phyloP scores from a whole-genome alignment of 1,140 invertebrate genomes.

The Charaxes varanes region DNA sequence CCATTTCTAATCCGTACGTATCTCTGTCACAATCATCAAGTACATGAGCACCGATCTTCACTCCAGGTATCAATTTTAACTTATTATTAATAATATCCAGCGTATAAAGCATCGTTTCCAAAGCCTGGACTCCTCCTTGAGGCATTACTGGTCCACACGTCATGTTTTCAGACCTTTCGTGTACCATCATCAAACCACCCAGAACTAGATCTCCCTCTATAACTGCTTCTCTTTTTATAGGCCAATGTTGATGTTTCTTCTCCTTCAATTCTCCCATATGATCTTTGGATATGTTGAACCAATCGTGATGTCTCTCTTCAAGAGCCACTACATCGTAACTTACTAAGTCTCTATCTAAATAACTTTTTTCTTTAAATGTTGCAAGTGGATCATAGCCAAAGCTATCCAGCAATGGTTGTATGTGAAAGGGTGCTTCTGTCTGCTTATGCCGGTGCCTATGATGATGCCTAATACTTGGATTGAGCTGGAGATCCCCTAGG shows the following conservation, averaged over 20 bases:
- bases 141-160: slow-evolving; percentile 92
- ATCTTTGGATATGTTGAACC: slow-evolving; percentile 48
- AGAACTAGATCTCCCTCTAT: slow-evolving; percentile 90
- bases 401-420: slow-evolving; percentile 14
- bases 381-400: slow-evolving; percentile 20
- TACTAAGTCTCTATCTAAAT: slow-evolving; percentile 20
- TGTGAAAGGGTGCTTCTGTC: slow-evolving; percentile 17
- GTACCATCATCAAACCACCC: slow-evolving; percentile 91
- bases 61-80: slow-evolving; percentile 78
- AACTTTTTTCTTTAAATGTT: slow-evolving; percentile 27
- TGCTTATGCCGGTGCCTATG: slow-evolving; percentile 55
- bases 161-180: slow-evolving; percentile 34
- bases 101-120: slow-evolving; percentile 95
- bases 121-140: slow-evolving; percentile 92
- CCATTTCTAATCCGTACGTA: slow-evolving; percentile 96
- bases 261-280: slow-evolving; percentile 52
- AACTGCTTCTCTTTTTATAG: slow-evolving; percentile 88
- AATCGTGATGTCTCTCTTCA: slow-evolving; percentile 31
- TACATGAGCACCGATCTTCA: slow-evolving; percentile 90
- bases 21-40: slow-evolving; percentile 97
- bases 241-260: slow-evolving; percentile 79
- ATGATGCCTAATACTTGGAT: slow-evolving; percentile 39
- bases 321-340: slow-evolving; percentile 21
- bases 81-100: slow-evolving; percentile 87
- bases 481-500: slow-evolving; percentile 23